These are phyloP conservation scores for Gambusia affinis DNA, from an alignment of 2,113 vertebrate genomes.

Conservation along the genomic window DNA sequence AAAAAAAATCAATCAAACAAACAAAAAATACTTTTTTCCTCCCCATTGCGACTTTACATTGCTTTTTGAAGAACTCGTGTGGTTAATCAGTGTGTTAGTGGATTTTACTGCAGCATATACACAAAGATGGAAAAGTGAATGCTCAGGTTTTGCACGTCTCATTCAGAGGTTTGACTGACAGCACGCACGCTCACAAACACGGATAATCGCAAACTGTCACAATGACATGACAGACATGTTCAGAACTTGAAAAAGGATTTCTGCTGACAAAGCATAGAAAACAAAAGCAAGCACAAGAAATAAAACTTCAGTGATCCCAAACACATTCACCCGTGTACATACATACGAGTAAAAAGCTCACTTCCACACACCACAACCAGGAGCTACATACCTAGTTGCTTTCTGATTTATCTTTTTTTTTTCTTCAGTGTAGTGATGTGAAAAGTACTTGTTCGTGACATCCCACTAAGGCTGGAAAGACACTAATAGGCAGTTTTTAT, in stretches of 20 bases:
- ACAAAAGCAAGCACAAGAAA: constrained; percentile 40
- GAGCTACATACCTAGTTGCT: constrained; percentile 73
- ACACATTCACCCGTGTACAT: constrained; percentile 37
- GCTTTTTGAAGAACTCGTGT: constrained; percentile 78
- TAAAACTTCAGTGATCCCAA: constrained; percentile 33
- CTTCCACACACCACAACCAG: constrained; percentile 52
- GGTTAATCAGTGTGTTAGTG: constrained; percentile 75
- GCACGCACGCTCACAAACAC: constrained; percentile 26
- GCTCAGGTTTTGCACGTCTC: constrained; percentile 58
- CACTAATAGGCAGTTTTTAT: constrained; percentile 74
- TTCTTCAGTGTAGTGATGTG: constrained; percentile 52
- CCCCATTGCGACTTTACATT: constrained; percentile 80
- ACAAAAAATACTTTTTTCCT: constrained; percentile 59
- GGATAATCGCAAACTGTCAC: constrained; percentile 18
- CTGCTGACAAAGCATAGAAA: constrained; percentile 44
- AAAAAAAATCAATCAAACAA: not conserved
- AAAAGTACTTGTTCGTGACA: constrained; percentile 71
- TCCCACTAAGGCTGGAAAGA: constrained; percentile 78
- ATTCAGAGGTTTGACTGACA: constrained; percentile 47
- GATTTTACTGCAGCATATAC: constrained; percentile 76
- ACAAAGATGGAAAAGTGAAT: constrained; percentile 67
- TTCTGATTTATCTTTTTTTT: constrained; percentile 38
- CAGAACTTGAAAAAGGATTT: constrained; percentile 42
- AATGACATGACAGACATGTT: constrained; percentile 29
- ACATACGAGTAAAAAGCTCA: constrained; percentile 33